Percentiles rank a stretch among this genome's conserved stretches.
These are phyloP conservation scores for Druceiella hillmani DNA, from an alignment of 2,888 invertebrate genomes.

Conservation along the genomic window DNA sequence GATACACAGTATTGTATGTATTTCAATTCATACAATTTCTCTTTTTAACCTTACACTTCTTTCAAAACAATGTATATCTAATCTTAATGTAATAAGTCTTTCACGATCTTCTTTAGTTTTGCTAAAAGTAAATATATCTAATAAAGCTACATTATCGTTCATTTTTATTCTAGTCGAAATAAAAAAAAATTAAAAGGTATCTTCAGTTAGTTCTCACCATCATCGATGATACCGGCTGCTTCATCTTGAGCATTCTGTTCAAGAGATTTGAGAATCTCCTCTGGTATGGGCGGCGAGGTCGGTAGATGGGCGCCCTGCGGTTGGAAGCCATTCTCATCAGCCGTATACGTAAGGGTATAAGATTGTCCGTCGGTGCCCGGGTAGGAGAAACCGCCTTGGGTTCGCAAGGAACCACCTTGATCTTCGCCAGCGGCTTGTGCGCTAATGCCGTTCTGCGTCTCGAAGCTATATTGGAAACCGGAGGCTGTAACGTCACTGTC, in stretches of 20 bases:
- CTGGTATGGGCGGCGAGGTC: constrained; percentile 47
- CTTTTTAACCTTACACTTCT: too few relatives aligned
- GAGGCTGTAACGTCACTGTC: constrained; percentile 45
- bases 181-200: too few relatives aligned
- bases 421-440: constrained; percentile 46
- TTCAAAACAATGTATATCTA: too few relatives aligned
- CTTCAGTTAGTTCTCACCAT: too few relatives aligned
- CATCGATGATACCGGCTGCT: constrained; percentile 45
- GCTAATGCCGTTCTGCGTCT: constrained; percentile 46
- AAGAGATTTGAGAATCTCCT: constrained; percentile 43
- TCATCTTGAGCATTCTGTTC: constrained; percentile 50
- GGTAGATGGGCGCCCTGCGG: constrained; percentile 46
- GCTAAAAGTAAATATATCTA: too few relatives aligned
- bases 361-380: constrained; percentile 49
- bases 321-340: constrained; percentile 47
- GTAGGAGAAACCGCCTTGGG: constrained; percentile 46
- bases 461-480: constrained; percentile 45
- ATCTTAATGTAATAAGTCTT: too few relatives aligned
- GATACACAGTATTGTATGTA: too few relatives aligned
- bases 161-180: too few relatives aligned
- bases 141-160: too few relatives aligned
- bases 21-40: too few relatives aligned
- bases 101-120: too few relatives aligned
- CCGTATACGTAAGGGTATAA: constrained; percentile 47
- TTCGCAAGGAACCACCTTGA: constrained; percentile 45